Conservation (phyloP, 2,888 invertebrate genomes). For the Stramonita haemastoma region DNA sequence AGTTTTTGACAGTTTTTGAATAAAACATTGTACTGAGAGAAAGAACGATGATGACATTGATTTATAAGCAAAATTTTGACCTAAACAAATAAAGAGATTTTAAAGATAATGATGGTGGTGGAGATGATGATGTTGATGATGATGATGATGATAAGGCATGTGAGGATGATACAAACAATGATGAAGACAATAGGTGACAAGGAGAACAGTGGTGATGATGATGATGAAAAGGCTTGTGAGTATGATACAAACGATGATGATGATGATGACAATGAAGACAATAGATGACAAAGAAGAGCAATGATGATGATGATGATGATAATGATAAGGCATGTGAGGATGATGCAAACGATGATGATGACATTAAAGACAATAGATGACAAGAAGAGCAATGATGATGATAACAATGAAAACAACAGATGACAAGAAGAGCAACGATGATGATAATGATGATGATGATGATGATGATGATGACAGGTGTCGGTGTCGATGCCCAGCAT, state of each 20-base stretch:
- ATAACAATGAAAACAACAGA: neutral
- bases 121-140: neutral
- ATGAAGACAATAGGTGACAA: neutral
- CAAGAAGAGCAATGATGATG: too few relatives aligned
- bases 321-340: neutral
- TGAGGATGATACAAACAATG: neutral
- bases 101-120: too few relatives aligned
- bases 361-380: neutral
- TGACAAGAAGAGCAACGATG: neutral
- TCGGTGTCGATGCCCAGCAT: conserved; percentile 83
- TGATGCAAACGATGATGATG: neutral
- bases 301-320: neutral
- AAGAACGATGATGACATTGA: too few relatives aligned
- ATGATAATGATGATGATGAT: neutral
- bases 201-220: neutral
- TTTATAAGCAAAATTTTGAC: too few relatives aligned
- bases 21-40: too few relatives aligned
- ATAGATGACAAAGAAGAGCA: too few relatives aligned
- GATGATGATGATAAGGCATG: neutral
- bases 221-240: neutral
- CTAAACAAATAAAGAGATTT: too few relatives aligned
- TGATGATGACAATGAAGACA: neutral
- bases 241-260: neutral
- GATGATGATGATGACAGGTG: conserved; percentile 45
- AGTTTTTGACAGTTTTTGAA: too few relatives aligned